Conservation (phyloP, 2,888 invertebrate species). For the Leptinotarsa juncta region DNA sequence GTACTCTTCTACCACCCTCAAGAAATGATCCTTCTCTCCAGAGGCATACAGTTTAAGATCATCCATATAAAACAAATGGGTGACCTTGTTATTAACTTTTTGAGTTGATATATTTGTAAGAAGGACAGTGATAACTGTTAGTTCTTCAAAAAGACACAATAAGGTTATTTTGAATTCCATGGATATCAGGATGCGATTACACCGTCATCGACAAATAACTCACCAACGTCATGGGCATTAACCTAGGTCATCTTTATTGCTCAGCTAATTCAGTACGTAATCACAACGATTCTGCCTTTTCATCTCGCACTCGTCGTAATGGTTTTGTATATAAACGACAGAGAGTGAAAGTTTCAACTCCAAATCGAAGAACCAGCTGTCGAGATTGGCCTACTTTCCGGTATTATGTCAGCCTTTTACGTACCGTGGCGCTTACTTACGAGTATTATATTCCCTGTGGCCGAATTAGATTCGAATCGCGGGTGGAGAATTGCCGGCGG, state of each 20-base stretch:
- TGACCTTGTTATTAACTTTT: too few relatives aligned
- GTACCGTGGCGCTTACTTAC: conserved; percentile 24
- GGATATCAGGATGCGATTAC: background rate
- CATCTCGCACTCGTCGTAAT: conserved; percentile 23
- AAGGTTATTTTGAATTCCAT: background rate
- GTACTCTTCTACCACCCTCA: too few relatives aligned
- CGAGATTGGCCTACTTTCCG: conserved; percentile 38
- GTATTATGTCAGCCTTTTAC: conserved; percentile 32
- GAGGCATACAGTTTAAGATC: too few relatives aligned
- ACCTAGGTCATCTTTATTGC: conserved; percentile 32
- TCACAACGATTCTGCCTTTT: conserved; percentile 1
- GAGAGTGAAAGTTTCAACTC: conserved; percentile 42
- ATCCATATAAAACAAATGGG: too few relatives aligned
- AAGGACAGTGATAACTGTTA: too few relatives aligned
- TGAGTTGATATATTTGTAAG: too few relatives aligned
- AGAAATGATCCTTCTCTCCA: too few relatives aligned
- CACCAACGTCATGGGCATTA: conserved; percentile 20
- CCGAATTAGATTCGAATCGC: conserved; percentile 20
- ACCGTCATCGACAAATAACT: background rate
- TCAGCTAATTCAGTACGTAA: background rate
- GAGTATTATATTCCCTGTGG: conserved; percentile 15
- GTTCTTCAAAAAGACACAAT: too few relatives aligned
- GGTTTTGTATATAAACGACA: conserved; percentile 27
- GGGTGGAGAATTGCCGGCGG: conserved; percentile 14
- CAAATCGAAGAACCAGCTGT: conserved; percentile 30